Base-by-base conservation (phyloP, 2,888 invertebrate genomes). In the Drosophila putrida region DNA sequence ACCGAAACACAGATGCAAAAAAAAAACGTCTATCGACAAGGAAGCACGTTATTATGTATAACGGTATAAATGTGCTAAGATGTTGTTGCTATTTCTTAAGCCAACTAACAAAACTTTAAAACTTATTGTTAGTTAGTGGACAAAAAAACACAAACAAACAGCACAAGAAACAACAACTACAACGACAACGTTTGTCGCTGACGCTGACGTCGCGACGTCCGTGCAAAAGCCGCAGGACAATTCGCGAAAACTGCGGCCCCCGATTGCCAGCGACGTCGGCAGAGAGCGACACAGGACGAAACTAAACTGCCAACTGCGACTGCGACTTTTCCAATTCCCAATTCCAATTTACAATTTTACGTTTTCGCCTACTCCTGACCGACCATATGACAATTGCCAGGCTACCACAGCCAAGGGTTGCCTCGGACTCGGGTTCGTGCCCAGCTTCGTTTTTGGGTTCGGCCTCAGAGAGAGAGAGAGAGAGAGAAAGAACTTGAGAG, bases 41-140 rank as follows among this genome's bases (percentile, higher is more conserved):
- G 80, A 88, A 88, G 83, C 83, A 86, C 87, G 83, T 83, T 82
- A 71, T 85, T 82, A 55, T 47, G 51, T 51, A 72, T 71, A 71
- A 71, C 80, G 73, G 69, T 76, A 81, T 76, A 81, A 78, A 66
- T 72, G 82, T 88, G 75, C 75, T 72, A 75, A 70, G 74, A 69
- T 58, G 35, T 39, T 62, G 47, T 64, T 50, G 36, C 47, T 53
- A 60, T 72, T 36, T 41, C 50, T 58, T 49, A 43, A 41, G 38
- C 51, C 46, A 33, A 28, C 31, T 25, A 57, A 8, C 20, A 54
- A 20, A 20, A 20, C 20, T 20, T 20, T 20, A 20, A 20, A 20
- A 20, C 20, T 20, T 20, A 2, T 2, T 20, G 20, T 3, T n/a
- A n/a, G n/a, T n/a, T n/a, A n/a, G n/a, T n/a, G n/a, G n/a, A n/a